These are phyloP conservation scores for Anabacerthia variegaticeps DNA, from an alignment of 2,797 vertebrate genomes.

Conservation along the genomic window DNA sequence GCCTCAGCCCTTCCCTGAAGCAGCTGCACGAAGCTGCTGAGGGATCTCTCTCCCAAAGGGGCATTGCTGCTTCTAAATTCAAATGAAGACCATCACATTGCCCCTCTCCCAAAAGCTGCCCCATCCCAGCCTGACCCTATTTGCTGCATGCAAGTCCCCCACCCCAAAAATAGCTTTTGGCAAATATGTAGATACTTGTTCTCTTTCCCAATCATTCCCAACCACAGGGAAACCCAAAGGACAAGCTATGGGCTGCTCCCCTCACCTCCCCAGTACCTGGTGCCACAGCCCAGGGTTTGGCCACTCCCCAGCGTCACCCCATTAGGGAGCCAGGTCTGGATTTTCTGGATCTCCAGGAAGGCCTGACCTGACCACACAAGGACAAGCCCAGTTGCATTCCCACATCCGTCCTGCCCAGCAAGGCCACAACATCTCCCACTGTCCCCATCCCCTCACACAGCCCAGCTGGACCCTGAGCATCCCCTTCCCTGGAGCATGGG, in stretches of 20 bases:
- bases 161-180: background rate
- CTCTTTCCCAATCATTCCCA: background rate
- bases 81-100: background rate
- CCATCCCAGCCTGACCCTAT: background rate
- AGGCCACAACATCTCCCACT: fast-evolving
- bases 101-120: background rate
- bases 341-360: slow-evolving; percentile 43
- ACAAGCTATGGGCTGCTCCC: background rate
- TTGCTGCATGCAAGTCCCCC: background rate
- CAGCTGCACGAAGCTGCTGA: background rate
- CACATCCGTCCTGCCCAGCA: background rate
- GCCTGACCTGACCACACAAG: background rate
- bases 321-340: slow-evolving; percentile 2
- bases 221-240: background rate
- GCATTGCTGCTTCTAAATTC: background rate
- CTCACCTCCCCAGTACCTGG: fast-evolving
- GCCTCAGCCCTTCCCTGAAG: background rate
- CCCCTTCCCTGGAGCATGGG: fast-evolving
- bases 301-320: background rate
- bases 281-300: background rate
- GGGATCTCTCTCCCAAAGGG: background rate
- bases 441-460: background rate
- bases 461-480: background rate
- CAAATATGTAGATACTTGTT: fast-evolving
- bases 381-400: background rate